Conservation (phyloP, 2,888 invertebrate genomes). For the Lottia scabra region DNA sequence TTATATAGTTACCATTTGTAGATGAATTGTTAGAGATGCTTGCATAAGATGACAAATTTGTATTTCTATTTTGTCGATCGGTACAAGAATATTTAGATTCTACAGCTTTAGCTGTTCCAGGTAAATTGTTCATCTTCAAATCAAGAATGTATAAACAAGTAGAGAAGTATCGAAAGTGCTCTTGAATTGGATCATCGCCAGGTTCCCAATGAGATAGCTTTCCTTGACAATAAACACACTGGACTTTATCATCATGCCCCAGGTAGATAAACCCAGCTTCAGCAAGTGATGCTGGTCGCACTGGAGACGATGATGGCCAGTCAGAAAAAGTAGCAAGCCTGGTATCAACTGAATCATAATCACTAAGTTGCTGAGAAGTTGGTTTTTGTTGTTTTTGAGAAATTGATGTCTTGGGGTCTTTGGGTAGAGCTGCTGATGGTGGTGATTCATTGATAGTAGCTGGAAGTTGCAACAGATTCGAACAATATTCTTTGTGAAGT, state of each 20-base stretch:
- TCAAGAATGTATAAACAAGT: conserved; percentile 73
- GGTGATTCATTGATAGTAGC: no score
- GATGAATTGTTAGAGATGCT: not conserved
- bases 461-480: not conserved
- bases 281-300: conserved; percentile 74
- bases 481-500: not conserved
- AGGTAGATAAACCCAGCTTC: conserved; percentile 91
- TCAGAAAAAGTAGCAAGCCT: conserved; percentile 7
- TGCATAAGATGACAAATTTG: not conserved
- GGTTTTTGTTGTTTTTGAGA: no score
- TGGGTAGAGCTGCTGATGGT: no score
- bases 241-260: conserved; percentile 84
- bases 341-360: not conserved
- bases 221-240: conserved; percentile 93
- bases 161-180: conserved; percentile 91
- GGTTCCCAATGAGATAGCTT: conserved; percentile 94
- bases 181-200: conserved; percentile 90
- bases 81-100: no score
- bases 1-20: not conserved
- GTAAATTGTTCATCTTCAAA: no score
- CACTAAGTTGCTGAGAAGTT: no score
- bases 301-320: conserved; percentile 39
- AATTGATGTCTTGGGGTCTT: no score
- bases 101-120: no score
- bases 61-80: not conserved